phyloP scores from a whole-genome alignment of 2,113 vertebrate species.

The Bubo bubo region DNA sequence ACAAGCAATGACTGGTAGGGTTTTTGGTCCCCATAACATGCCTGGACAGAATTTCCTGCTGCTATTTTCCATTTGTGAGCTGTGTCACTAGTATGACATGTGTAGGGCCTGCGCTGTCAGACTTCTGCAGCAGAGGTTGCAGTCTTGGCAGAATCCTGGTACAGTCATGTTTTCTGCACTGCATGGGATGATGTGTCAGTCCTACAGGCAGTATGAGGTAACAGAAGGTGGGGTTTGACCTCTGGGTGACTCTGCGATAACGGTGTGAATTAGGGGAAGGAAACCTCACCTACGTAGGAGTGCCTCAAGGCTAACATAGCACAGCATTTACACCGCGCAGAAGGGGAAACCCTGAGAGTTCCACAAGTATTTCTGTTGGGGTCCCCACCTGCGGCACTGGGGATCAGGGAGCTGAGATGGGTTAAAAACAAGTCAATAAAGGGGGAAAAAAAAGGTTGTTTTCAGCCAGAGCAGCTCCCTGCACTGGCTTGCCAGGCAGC shows the following conservation, averaged over 20 bases:
- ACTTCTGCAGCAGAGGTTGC: not conserved
- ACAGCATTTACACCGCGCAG: not conserved
- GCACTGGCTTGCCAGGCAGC: not conserved
- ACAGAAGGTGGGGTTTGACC: not conserved
- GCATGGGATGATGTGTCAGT: rapidly evolving
- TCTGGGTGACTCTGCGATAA: not conserved
- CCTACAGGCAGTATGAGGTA: rapidly evolving
- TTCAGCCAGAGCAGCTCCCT: not conserved
- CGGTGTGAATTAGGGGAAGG: not conserved
- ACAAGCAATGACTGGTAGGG: not conserved
- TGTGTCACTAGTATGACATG: not conserved
- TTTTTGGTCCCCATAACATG: not conserved
- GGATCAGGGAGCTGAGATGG: not conserved
- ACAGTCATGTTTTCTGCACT: not conserved
- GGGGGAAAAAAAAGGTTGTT: rapidly evolving
- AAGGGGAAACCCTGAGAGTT: rapidly evolving
- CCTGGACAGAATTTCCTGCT: not conserved
- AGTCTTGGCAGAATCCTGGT: not conserved
- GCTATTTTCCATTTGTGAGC: not conserved
- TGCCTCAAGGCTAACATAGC: not conserved
- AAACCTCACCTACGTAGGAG: rapidly evolving
- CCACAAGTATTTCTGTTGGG: not conserved
- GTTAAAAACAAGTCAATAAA: not conserved
- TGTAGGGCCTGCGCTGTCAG: not conserved
- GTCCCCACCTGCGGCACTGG: rapidly evolving